Evolutionary conservation across 2,888 invertebrate genomes (phyloP).

Genomic region (Ectropis crepuscularia): DNA sequence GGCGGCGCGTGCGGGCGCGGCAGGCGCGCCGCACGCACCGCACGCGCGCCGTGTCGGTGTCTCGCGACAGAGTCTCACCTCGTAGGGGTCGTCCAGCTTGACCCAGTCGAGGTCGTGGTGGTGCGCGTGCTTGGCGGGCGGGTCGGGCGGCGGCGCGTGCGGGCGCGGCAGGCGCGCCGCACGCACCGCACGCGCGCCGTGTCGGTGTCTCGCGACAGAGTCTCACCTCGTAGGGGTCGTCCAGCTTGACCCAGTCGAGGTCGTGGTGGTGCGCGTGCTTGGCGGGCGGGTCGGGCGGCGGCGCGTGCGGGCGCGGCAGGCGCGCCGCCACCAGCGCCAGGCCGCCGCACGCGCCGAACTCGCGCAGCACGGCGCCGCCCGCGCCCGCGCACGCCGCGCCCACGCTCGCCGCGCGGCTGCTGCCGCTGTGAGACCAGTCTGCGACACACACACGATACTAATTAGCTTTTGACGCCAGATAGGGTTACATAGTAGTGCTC

Average conservation of each 20-base stretch:
- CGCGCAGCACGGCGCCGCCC: constrained; percentile 85
- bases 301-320: constrained; percentile 94
- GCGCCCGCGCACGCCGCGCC: constrained; percentile 1
- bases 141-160: constrained; percentile 89
- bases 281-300: constrained; percentile 85
- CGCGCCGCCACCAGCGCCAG: constrained; percentile 94
- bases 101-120: constrained; percentile 87
- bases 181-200: constrained; percentile 94
- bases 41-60: too few species aligned
- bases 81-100: constrained; percentile 85
- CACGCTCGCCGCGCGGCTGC: constrained; percentile 11
- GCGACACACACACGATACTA: constrained; percentile 36
- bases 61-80: constrained; percentile 62
- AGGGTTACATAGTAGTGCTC: too few species aligned
- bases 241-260: constrained; percentile 88
- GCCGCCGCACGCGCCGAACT: constrained; percentile 95
- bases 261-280: constrained; percentile 81
- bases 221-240: constrained; percentile 82
- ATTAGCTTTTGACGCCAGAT: too few species aligned
- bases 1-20: constrained; percentile 94
- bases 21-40: constrained; percentile 94
- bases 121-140: constrained; percentile 81
- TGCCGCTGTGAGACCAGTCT: constrained; percentile 53
- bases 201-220: too few species aligned
- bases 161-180: constrained; percentile 95